Conservation (phyloP, 2,113 vertebrate genomes). For the Dendropsophus ebraccatus region DNA sequence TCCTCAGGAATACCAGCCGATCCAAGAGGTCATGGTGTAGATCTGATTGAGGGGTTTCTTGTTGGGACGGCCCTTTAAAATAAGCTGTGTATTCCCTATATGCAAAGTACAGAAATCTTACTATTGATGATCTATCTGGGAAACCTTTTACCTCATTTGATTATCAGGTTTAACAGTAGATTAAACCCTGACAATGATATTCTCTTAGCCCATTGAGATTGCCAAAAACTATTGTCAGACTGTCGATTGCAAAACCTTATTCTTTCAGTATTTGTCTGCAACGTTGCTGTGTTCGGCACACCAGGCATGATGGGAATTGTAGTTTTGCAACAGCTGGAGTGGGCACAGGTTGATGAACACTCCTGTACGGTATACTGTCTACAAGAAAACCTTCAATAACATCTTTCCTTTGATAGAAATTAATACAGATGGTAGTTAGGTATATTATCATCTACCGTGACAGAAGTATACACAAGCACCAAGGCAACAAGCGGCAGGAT, state of each 20-base stretch:
- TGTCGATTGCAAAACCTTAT: background rate
- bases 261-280: background rate
- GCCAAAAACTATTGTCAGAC: background rate
- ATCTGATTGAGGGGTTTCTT: too few relatives aligned
- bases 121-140: too few relatives aligned
- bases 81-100: too few relatives aligned
- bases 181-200: background rate
- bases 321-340: too few relatives aligned
- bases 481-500: slow-evolving; percentile 13
- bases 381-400: background rate
- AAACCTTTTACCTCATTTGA: background rate
- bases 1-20: background rate
- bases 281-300: background rate
- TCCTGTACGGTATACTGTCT: too few relatives aligned
- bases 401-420: background rate
- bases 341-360: too few relatives aligned
- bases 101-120: too few relatives aligned
- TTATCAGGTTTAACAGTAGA: background rate
- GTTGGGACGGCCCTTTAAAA: too few relatives aligned
- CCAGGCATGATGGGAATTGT: too few relatives aligned
- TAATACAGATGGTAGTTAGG: background rate
- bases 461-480: background rate
- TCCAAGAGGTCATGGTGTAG: too few relatives aligned
- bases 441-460: slow-evolving; percentile 6
- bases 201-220: background rate